Evolutionary conservation across 2,888 invertebrate genomes (phyloP).

Genomic region (Eilema griseolum): DNA sequence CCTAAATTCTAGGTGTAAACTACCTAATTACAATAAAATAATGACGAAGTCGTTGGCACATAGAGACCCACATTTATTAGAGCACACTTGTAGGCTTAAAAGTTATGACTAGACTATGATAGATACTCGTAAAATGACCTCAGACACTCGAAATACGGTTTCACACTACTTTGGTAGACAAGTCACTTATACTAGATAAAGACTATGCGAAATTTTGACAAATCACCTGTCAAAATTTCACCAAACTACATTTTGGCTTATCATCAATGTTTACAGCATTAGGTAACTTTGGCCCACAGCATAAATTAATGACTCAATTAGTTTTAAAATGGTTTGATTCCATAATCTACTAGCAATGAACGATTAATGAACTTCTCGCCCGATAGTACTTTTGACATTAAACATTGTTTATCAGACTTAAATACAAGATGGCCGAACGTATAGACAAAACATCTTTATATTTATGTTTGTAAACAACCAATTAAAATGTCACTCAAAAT

Average conservation of each 20-base stretch:
- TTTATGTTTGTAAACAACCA: conserved; percentile 34
- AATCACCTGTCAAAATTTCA: conserved; percentile 6
- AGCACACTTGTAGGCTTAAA: conserved; percentile 10
- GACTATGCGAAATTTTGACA: background rate
- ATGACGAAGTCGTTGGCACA: conserved; percentile 11
- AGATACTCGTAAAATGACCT: conserved; percentile 35
- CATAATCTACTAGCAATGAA: conserved; percentile 7
- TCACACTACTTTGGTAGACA: background rate
- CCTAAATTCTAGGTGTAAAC: background rate
- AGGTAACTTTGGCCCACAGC: background rate
- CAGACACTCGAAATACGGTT: background rate
- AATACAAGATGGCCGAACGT: conserved; percentile 39
- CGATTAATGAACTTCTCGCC: conserved; percentile 20
- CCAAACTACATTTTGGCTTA: background rate
- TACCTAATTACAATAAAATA: conserved; percentile 1
- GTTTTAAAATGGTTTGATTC: conserved; percentile 1
- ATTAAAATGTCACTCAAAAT: conserved; percentile 13
- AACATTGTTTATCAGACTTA: conserved; percentile 34
- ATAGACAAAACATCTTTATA: conserved; percentile 38
- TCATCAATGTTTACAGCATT: conserved; percentile 4
- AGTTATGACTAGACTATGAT: conserved; percentile 16
- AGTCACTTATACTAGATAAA: too few species aligned
- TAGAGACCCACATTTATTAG: conserved; percentile 11
- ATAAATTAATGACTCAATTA: background rate
- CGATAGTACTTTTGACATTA: conserved; percentile 26